phyloP scores from a whole-genome alignment of 92 coral and sea anemone species.

The Zoanthus sociatus region DNA sequence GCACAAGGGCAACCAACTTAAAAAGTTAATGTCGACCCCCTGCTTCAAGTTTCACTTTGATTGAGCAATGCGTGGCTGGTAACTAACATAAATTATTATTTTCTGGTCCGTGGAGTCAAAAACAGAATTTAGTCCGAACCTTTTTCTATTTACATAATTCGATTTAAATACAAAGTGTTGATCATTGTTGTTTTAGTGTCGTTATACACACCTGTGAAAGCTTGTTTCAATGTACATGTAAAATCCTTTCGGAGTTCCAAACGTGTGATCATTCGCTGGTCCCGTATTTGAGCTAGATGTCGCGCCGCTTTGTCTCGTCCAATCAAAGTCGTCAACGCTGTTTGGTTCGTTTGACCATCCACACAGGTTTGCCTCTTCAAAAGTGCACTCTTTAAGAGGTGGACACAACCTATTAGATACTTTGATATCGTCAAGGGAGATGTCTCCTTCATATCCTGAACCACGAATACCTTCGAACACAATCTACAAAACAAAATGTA shows the following conservation, averaged over 20 bases:
- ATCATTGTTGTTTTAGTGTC: no score
- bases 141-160: no score
- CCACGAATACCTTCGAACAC: constrained; percentile 96
- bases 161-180: no score
- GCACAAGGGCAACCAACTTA: no score
- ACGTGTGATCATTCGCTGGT: constrained; percentile 88
- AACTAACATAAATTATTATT: no score
- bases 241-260: constrained; percentile 83
- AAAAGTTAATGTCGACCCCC: no score
- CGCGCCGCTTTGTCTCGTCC: constrained; percentile 89
- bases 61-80: no score
- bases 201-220: neutral
- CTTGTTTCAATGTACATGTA: constrained; percentile 92
- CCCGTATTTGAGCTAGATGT: constrained; percentile 86
- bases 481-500: constrained; percentile 50
- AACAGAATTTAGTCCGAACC: no score
- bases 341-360: constrained; percentile 86
- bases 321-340: constrained; percentile 85
- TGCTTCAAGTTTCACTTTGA: no score
- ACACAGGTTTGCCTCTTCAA: constrained; percentile 81
- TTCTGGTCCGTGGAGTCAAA: no score
- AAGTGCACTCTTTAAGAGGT: constrained; percentile 81
- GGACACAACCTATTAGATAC: constrained; percentile 78
- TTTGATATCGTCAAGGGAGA: constrained; percentile 85
- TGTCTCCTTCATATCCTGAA: constrained; percentile 77